Base-by-base conservation (phyloP, 2,888 invertebrate species). In the Hyppa rectilinea region DNA sequence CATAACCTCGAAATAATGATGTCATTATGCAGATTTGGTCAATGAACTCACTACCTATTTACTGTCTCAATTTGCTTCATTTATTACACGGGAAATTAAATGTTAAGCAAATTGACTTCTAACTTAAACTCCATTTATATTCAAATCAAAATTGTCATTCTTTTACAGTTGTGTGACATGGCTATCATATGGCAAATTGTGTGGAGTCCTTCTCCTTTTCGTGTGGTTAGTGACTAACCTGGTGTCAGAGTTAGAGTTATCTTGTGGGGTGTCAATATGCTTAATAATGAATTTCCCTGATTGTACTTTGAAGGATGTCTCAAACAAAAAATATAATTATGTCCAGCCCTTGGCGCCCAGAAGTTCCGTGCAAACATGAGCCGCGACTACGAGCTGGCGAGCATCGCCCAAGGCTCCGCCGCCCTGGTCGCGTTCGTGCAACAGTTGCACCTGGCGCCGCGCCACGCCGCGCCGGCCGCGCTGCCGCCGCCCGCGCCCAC, bases 351-450 rank as follows among this genome's bases (percentile, higher is more conserved):
- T 82, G 97, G 97, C 75, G 97, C 97, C 75, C 97, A 97, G 89
- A 98, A 98, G 91, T 98, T 98, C 92, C 97, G 97, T 47, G 96
- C 97, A 81, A 98, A 98, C 94, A 97, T 98, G 97, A 97, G 97
- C 60, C 97, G 97, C 80, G 98, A 98, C 91, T 97, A 97, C 91
- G 98, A 98, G 89, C 95, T 98, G 82, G 96, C 97, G 43, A 96
- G 97, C 87, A 97, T 98, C 75, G 96, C 97, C 20, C 98, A 98
- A 94, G 98, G 97, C 89, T 97, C 98, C 85, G 97, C 97, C 2
- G 96, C 97, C 85, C 96, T 98, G 75, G 97, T 98, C 80, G 97
- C 97, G 68, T 98, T 97, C 92, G 97, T 98, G 82, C 95, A 97
- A 36, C 97, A 97, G 90, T 96, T 97, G 85, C 97, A 97, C 88